Percentiles rank a stretch among this genome's conserved stretches.
These are phyloP conservation scores for Eretmodus cyanostictus DNA, from an alignment of 2,113 vertebrate genomes.

Conservation along the genomic window DNA sequence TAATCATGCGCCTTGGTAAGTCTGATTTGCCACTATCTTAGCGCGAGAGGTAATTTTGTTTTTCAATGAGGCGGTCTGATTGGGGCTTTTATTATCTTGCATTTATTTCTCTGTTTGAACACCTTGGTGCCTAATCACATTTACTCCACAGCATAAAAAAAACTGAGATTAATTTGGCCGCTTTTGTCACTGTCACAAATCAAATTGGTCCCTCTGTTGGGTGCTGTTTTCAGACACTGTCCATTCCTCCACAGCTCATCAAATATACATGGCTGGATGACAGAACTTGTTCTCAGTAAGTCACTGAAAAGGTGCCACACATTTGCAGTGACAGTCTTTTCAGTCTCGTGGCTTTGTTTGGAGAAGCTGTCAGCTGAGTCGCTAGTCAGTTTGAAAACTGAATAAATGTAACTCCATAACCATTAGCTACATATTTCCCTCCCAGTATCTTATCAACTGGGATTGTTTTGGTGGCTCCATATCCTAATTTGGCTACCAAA, in stretches of 20 bases:
- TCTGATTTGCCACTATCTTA: neutral
- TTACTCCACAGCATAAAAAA: neutral
- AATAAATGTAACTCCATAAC: conserved; percentile 11
- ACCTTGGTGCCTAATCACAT: neutral
- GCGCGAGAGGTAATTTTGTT: neutral
- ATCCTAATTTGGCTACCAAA: neutral
- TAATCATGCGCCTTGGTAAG: neutral
- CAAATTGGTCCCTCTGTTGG: neutral
- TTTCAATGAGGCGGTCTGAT: neutral
- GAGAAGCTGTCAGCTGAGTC: neutral
- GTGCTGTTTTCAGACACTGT: neutral
- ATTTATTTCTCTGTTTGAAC: neutral
- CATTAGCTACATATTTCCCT: neutral
- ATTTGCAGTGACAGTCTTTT: conserved; percentile 4
- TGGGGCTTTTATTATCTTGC: neutral
- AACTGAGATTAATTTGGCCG: neutral
- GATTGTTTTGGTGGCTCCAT: neutral
- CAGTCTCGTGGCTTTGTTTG: neutral
- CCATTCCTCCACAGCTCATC: conserved; percentile 4
- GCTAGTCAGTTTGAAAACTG: neutral
- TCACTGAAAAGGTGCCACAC: neutral
- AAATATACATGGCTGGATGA: conserved; percentile 4
- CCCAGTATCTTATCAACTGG: neutral
- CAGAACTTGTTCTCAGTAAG: neutral
- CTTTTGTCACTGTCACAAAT: neutral